Base-by-base conservation (phyloP, 1,140 invertebrate genomes). In the Galendromus occidentalis region DNA sequence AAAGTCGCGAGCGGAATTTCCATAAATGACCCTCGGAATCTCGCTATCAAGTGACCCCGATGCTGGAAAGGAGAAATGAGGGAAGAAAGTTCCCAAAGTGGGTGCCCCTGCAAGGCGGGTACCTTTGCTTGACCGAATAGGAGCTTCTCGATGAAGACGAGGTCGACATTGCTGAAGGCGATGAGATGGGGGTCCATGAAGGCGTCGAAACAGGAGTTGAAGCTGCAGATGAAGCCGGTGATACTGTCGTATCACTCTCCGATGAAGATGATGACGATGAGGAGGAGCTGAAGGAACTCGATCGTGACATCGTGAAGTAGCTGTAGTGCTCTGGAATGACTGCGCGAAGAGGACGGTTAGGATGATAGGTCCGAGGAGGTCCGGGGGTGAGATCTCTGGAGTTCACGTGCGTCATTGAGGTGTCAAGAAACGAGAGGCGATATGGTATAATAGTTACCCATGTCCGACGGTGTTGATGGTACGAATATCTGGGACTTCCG, bases 241-340 rank as follows among this genome's bases (percentile, higher is more conserved):
- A 59, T 9, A 59, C 51, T 9, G 51, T 59, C 33, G 51, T 59
- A 9, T 59, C 51, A 25, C 51, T 59, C 2, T 59, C 51, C 51
- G 51, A 59, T 25, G 51, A 39, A 4, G 33, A 39, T 39, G 33
- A 39, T 39, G 33, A 39, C 9, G 33, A 39, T 39, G 33, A 39
- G 4, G 33, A 39, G 33, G 33, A 59, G 22, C 51, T 59, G 51
- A 59, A 59, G n/a, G 51, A 59, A 25, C 51, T 59, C 22, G 51
- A 59, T 6, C 51, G 51, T 6, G 51, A 59, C 33, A 59, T n/a
- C 51, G 51, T 5, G 22, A 59, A 59, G 51, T 18, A 59, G 20
- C 51, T 59, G 51, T 59, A 59, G 51, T 59, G 51, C 25, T 25
- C 51, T 29, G 51, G 51, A 59, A 59, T 59, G 14, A 59, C 51